phyloP scores from a whole-genome alignment of 2,113 vertebrate species.

The Daboia siamensis region DNA sequence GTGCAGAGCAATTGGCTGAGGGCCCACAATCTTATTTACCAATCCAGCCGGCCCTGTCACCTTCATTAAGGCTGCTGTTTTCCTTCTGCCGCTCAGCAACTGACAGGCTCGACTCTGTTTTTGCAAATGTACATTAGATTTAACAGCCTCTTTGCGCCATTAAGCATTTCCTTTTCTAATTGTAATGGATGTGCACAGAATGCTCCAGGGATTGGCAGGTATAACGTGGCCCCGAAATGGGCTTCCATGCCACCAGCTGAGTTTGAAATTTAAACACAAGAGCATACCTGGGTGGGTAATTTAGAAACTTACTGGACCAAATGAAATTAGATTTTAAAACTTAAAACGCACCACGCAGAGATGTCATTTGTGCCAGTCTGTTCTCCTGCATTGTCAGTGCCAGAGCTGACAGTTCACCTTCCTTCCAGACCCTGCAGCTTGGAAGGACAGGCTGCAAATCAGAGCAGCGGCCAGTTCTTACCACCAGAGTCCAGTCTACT shows the following conservation, averaged over 20 bases:
- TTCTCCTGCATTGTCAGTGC: not conserved
- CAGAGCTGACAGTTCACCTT: not conserved
- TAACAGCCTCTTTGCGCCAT: constrained; percentile 37
- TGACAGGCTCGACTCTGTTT: not conserved
- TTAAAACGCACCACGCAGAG: not conserved
- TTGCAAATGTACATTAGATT: constrained; percentile 28
- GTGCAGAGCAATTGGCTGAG: not conserved
- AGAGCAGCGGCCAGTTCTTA: not conserved
- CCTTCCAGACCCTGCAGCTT: not conserved
- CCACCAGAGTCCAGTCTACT: not conserved
- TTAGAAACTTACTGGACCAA: constrained; percentile 58
- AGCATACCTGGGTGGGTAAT: constrained; percentile 47
- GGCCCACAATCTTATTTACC: constrained; percentile 5
- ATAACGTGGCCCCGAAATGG: constrained; percentile 19
- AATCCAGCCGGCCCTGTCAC: constrained; percentile 6
- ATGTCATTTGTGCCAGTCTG: fast-evolving
- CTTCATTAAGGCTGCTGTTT: constrained; percentile 24
- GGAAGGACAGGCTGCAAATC: not conserved
- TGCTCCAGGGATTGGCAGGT: constrained; percentile 13
- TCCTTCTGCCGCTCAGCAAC: not conserved
- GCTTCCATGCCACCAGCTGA: constrained; percentile 47
- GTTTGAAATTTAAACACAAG: constrained; percentile 53
- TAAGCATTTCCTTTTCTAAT: constrained; percentile 34
- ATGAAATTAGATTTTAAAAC: constrained; percentile 35
- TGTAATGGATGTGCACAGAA: constrained; percentile 5